phyloP scores from a whole-genome alignment of 2,113 vertebrate genomes.

The Antennarius striatus region DNA sequence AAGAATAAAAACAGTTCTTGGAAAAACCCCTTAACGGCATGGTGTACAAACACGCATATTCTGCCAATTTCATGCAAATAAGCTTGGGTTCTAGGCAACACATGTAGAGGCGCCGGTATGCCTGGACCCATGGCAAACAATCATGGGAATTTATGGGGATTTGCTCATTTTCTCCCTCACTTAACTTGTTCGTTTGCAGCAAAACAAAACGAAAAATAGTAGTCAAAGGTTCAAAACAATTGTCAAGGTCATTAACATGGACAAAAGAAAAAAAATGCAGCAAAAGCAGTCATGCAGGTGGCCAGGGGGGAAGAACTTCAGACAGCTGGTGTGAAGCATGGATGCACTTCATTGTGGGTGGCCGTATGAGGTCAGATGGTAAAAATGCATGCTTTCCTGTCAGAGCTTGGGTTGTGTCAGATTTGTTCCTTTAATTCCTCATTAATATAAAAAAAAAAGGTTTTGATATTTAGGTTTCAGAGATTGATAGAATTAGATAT shows the following conservation, averaged over 20 bases:
- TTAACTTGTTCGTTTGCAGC: constrained; percentile 50
- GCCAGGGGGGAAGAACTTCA: constrained; percentile 24
- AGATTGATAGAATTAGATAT: too few relatives aligned
- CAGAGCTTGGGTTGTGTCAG: not conserved
- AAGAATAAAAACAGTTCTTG: constrained; percentile 37
- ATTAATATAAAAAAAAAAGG: not conserved
- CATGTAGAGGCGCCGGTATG: constrained; percentile 29
- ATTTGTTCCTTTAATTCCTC: not conserved
- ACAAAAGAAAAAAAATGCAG: constrained; percentile 48
- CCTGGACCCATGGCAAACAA: constrained; percentile 43
- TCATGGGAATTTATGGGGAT: constrained; percentile 33
- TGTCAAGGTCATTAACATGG: constrained; percentile 52
- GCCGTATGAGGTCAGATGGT: constrained; percentile 39
- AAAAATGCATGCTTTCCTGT: not conserved
- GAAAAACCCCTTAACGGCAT: constrained; percentile 22
- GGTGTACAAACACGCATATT: constrained; percentile 32
- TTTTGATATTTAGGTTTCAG: not conserved
- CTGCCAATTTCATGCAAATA: constrained; percentile 58
- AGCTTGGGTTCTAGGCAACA: constrained; percentile 14
- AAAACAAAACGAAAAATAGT: constrained; percentile 23
- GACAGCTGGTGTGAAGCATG: constrained; percentile 42
- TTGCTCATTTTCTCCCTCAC: constrained; percentile 64
- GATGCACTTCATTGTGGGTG: constrained; percentile 46
- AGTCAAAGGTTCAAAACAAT: constrained; percentile 42
- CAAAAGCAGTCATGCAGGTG: constrained; percentile 28